Evolutionary conservation across 2,888 invertebrate species (phyloP), one percentile per base, ranked within the genome.

Genomic region (Trisateles emortualis): DNA sequence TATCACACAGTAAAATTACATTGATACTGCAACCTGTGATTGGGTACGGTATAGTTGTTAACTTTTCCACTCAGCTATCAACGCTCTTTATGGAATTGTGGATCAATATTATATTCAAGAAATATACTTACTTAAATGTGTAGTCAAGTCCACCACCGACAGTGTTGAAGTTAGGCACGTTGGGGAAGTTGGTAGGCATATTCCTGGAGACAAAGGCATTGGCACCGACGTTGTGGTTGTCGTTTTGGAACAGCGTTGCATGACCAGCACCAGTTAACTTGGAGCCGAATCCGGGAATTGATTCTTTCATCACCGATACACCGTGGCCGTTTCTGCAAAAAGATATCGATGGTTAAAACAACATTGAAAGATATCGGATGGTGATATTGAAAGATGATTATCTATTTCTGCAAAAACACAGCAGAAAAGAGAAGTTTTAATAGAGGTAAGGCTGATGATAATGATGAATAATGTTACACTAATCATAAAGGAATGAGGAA

Each of bases 201-300:
- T 58, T 69, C 4, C 38, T 61, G 14, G 62, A 52, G 6, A 69
- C 1, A 4, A 66, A 69, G 1, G 49, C 67, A 0, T 38, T 47
- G 0, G 58, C 49, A 1, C 39, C 52, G 1, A 69, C 42, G 0
- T 65, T 51, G 13, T 68, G 58, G 0, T 50, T 35, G 14, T 47
- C 72, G 16, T 74, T 78, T 56, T 80, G 59, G 39, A 83, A 53
- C 13, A 85, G 45, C 42, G 77, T 82, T 2, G 78, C 36, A 9
- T 69, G 70, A 2, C 73, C 83, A 1, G 82, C 74, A 0, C 74
- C 84, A 0, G 82, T 80, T 30, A 83, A 51, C 60, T 78, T 79
- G 53, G 76, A 42, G 4, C 75, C 83, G 38, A 79, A 71, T 32
- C 63, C 59, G 0, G 82, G 79, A 8, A 79, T 64, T 32, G 72